Percentiles rank a stretch among this genome's conserved stretches.
Evolutionary conservation across 2,797 vertebrate species (phyloP).

Genomic region (Adrianichthys oophorus): DNA sequence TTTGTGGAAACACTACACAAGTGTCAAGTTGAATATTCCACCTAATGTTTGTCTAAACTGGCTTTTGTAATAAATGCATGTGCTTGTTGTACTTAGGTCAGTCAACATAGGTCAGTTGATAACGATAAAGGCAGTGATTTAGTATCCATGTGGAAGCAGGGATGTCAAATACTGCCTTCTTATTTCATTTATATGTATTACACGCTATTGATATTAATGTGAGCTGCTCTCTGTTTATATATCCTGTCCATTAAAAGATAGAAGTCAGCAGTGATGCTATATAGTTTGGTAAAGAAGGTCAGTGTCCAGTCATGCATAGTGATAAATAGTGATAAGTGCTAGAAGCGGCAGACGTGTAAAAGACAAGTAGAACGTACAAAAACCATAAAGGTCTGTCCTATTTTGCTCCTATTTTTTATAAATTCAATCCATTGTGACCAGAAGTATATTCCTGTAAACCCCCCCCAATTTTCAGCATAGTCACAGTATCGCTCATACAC

Average conservation of each 20-base stretch:
- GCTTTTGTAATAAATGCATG: conserved; percentile 34
- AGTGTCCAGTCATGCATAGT: conserved; percentile 48
- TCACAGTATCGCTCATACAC: conserved; percentile 19
- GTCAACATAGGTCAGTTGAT: conserved; percentile 43
- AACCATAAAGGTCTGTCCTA: background rate
- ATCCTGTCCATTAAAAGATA: conserved; percentile 64
- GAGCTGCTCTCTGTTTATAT: conserved; percentile 40
- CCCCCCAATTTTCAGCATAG: background rate
- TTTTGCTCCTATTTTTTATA: conserved; percentile 15
- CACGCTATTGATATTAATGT: conserved; percentile 52
- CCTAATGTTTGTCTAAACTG: conserved; percentile 26
- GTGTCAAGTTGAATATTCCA: conserved; percentile 54
- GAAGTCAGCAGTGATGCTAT: conserved; percentile 36
- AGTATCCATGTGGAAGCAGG: conserved; percentile 57
- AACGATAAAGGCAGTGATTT: conserved; percentile 43
- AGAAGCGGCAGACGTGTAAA: conserved; percentile 13
- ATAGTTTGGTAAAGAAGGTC: conserved; percentile 54
- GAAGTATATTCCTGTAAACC: conserved; percentile 21
- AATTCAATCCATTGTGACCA: conserved; percentile 4
- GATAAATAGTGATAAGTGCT: conserved; percentile 54
- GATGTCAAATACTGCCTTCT: conserved; percentile 32
- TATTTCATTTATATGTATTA: conserved; percentile 49
- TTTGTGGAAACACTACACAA: conserved; percentile 29
- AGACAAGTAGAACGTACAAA: conserved; percentile 10
- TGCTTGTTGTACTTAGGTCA: conserved; percentile 14